A percentile compares a stretch with the other conserved stretches of the same genome.
Evolutionary conservation across 2,888 invertebrate species (phyloP).

Genomic region (Nemotelus pantherinus): DNA sequence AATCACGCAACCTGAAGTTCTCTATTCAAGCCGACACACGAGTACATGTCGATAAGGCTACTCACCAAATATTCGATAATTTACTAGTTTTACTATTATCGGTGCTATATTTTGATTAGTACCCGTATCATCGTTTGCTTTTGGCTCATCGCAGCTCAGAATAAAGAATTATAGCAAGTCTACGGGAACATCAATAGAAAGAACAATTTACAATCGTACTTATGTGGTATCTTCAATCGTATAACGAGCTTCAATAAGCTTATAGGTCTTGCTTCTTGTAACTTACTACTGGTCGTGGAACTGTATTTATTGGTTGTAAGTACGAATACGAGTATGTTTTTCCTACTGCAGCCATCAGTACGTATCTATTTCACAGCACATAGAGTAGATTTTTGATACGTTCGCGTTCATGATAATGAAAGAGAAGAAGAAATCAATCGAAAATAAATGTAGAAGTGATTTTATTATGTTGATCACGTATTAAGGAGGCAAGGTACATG

Average conservation of each 20-base stretch:
- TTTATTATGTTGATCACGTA: constrained; percentile 39
- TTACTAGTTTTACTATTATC: constrained; percentile 35
- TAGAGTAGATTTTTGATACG: not conserved
- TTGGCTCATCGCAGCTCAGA: not conserved
- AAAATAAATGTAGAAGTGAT: constrained; percentile 34
- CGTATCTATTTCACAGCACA: not conserved
- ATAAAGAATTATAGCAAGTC: constrained; percentile 5
- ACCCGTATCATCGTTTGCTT: constrained; percentile 1
- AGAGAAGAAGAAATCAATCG: constrained; percentile 1
- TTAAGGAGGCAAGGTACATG: constrained; percentile 16
- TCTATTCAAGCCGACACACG: no score
- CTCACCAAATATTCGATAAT: constrained; percentile 33
- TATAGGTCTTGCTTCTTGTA: no score
- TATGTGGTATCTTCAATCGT: no score
- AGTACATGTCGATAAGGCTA: not conserved
- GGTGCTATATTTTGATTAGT: constrained; percentile 35
- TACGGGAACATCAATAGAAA: not conserved
- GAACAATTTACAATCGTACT: no score
- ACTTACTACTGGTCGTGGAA: not conserved
- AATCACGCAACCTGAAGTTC: constrained; percentile 16
- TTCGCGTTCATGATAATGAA: not conserved
- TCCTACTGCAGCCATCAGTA: not conserved
- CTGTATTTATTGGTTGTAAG: not conserved
- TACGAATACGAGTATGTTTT: not conserved
- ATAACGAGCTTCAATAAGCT: no score